These are phyloP conservation scores for Elephantulus edwardii DNA, from an alignment of 2,113 vertebrate species.

Conservation along the genomic window DNA sequence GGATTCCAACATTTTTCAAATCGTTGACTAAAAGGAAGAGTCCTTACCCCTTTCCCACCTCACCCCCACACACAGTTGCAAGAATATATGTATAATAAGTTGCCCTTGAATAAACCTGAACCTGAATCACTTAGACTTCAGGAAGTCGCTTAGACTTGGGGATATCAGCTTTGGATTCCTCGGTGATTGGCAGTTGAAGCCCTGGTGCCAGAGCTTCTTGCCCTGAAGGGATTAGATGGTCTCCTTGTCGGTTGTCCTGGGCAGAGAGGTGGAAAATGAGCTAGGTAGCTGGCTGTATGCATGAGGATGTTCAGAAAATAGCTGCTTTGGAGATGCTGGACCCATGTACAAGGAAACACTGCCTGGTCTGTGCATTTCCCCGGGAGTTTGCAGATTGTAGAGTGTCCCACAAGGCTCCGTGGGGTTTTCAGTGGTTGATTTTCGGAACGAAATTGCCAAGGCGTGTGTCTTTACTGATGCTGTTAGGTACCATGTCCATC, in stretches of 20 bases:
- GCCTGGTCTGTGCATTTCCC: not conserved
- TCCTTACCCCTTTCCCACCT: not conserved
- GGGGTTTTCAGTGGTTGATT: not conserved
- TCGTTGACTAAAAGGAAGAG: not conserved
- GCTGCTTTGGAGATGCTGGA: not conserved
- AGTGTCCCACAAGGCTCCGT: not conserved
- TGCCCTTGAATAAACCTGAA: conserved; percentile 30
- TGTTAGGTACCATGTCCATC: too few relatives aligned
- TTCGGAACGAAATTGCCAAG: not conserved
- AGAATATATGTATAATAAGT: not conserved
- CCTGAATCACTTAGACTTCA: not conserved
- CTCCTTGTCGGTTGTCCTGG: not conserved
- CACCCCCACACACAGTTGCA: not conserved
- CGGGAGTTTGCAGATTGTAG: not conserved
- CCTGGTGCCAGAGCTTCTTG: not conserved
- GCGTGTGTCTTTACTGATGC: too few relatives aligned
- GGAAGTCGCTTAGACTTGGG: not conserved
- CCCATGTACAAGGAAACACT: not conserved
- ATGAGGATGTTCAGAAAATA: not conserved
- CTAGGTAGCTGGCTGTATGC: not conserved
- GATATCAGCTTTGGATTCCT: not conserved
- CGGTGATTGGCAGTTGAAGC: not conserved
- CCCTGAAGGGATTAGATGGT: not conserved
- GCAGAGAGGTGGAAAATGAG: not conserved
- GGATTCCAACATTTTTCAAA: conserved; percentile 32